phyloP scores from a whole-genome alignment of 2,113 vertebrate species.

The Physeter macrocephalus region DNA sequence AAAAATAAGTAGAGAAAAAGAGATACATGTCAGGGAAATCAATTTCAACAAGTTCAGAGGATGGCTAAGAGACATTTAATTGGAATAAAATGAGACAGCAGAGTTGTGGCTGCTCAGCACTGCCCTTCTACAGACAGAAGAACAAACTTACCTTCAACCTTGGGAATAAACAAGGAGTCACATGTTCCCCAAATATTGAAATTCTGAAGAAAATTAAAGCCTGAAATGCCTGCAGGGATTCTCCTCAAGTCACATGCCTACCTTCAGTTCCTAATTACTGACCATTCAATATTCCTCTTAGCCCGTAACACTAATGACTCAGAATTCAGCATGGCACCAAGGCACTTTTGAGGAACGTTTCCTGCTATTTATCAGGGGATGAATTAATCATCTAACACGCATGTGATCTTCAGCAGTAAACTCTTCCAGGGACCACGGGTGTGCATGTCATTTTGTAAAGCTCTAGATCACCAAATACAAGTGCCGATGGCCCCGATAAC shows the following conservation, averaged over 20 bases:
- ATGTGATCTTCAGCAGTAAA: accelerated
- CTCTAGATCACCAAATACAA: not conserved
- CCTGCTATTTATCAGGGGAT: accelerated
- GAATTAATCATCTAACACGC: accelerated
- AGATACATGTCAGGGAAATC: not conserved
- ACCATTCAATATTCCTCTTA: accelerated
- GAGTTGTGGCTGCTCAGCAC: accelerated
- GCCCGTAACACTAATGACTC: not conserved
- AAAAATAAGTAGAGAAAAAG: not conserved
- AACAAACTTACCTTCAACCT: not conserved
- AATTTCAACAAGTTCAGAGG: not conserved
- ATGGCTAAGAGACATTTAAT: not conserved
- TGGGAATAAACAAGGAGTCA: not conserved
- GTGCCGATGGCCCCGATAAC: accelerated
- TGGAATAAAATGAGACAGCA: not conserved
- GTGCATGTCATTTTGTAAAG: no score
- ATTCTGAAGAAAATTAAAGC: not conserved
- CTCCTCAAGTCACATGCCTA: not conserved
- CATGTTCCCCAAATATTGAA: not conserved
- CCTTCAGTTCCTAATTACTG: accelerated
- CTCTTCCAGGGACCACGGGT: accelerated
- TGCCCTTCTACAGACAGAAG: not conserved
- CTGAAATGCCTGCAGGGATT: not conserved
- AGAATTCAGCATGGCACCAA: accelerated
- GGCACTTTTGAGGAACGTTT: accelerated